Evolutionary conservation across 2,113 vertebrate species (phyloP).

Genomic region (Pipra filicauda): DNA sequence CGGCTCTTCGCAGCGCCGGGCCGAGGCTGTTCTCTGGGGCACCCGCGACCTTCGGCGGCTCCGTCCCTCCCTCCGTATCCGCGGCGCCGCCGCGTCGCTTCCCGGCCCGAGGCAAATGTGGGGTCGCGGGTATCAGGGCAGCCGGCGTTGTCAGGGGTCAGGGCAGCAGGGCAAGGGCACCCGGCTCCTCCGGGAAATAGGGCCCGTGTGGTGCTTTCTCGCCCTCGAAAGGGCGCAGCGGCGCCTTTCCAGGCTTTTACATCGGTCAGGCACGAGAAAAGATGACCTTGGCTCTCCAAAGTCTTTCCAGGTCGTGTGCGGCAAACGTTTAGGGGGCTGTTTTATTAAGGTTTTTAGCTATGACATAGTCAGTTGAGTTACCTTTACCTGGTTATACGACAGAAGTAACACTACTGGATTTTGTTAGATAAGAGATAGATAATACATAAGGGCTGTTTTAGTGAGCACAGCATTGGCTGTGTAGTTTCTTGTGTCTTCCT

Average conservation of each 20-base stretch:
- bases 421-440: accelerated
- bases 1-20: accelerated
- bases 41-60: not conserved
- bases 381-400: accelerated
- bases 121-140: not conserved
- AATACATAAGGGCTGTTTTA: no score
- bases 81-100: accelerated
- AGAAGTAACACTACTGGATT: accelerated
- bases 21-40: accelerated
- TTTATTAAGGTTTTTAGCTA: accelerated
- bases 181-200: accelerated
- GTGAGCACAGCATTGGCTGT: accelerated
- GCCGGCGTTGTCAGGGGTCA: no score
- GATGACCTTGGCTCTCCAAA: not conserved
- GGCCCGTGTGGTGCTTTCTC: accelerated
- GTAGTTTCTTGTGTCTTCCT: not conserved
- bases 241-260: not conserved
- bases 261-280: not conserved
- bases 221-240: not conserved
- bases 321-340: accelerated
- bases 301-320: accelerated
- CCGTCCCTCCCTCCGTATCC: not conserved
- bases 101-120: not conserved
- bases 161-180: not conserved
- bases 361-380: accelerated